phyloP scores from a whole-genome alignment of 2,113 vertebrate genomes.

The Seriola rivoliana region DNA sequence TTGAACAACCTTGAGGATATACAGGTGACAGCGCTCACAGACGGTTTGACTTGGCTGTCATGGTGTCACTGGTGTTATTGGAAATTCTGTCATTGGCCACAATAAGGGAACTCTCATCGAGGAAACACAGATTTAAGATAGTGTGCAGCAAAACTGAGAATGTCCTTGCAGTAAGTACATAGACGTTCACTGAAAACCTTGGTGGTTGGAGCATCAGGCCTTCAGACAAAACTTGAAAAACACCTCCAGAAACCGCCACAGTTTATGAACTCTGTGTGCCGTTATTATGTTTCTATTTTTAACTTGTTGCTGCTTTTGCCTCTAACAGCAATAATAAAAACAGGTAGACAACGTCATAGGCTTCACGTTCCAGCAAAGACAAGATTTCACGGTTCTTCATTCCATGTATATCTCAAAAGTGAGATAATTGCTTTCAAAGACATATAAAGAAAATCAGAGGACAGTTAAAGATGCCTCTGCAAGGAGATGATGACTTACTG shows the following conservation, averaged over 20 bases:
- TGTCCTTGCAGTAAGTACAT: background rate
- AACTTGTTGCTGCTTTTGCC: background rate
- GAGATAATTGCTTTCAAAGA: background rate
- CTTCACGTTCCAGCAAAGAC: background rate
- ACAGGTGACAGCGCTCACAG: background rate
- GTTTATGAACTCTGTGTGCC: background rate
- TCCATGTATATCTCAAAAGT: background rate
- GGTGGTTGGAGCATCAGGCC: background rate
- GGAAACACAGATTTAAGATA: background rate
- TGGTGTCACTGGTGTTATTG: background rate
- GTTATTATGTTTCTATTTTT: constrained; percentile 7
- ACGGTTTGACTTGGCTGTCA: background rate
- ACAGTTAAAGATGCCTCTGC: background rate
- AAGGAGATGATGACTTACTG: constrained; percentile 16
- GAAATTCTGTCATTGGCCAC: background rate
- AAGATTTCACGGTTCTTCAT: background rate
- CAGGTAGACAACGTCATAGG: background rate
- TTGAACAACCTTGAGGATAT: background rate
- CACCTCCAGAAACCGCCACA: background rate
- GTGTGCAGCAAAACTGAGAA: background rate
- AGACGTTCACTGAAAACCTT: background rate
- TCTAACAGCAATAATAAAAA: background rate
- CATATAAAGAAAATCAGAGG: background rate
- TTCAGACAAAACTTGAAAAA: background rate
- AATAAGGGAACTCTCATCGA: background rate